Base-by-base conservation (phyloP, 2,888 invertebrate species). In the Meghimatium bilineatum region DNA sequence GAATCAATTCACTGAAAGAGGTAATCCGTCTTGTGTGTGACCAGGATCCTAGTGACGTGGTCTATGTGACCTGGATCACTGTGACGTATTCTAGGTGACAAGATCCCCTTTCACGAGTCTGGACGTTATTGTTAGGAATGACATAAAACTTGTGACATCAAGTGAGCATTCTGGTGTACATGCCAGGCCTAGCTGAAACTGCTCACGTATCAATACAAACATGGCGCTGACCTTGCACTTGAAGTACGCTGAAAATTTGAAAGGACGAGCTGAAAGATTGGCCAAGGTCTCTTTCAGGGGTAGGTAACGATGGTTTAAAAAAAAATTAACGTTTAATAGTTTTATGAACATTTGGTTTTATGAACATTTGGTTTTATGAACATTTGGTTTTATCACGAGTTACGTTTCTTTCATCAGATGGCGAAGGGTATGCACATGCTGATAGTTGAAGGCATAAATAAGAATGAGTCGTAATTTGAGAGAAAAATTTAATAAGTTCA, bases 281-380 rank as follows among this genome's bases (percentile, higher is more conserved):
- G 92, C 92, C 38, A 93, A 93, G 85, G 93, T 92, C 29, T 91
- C 92, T 88, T 97, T 97, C 92, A 94, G 97, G 95, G 97, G 97
- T 97, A 95, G 95, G 96, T 74, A 23, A n/a, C 6, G 52, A 29
- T 63, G 12, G 44, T 8, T 44, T n/a, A n/a, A n/a, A n/a, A n/a
- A n/a, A n/a, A n/a, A n/a, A n/a, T n/a, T n/a, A n/a, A n/a, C n/a
- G n/a, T n/a, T n/a, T n/a, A n/a, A n/a, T n/a, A n/a, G n/a, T n/a
- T n/a, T n/a, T n/a, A n/a, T n/a, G n/a, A n/a, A n/a, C n/a, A n/a
- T n/a, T n/a, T n/a, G n/a, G n/a, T n/a, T n/a, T n/a, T n/a, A n/a
- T n/a, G n/a, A n/a, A n/a, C n/a, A n/a, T n/a, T n/a, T n/a, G n/a
- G n/a, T n/a, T n/a, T n/a, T n/a, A n/a, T n/a, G n/a, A n/a, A n/a